Base-by-base conservation (phyloP, 2,113 vertebrate species). In the Diadophis punctatus region DNA sequence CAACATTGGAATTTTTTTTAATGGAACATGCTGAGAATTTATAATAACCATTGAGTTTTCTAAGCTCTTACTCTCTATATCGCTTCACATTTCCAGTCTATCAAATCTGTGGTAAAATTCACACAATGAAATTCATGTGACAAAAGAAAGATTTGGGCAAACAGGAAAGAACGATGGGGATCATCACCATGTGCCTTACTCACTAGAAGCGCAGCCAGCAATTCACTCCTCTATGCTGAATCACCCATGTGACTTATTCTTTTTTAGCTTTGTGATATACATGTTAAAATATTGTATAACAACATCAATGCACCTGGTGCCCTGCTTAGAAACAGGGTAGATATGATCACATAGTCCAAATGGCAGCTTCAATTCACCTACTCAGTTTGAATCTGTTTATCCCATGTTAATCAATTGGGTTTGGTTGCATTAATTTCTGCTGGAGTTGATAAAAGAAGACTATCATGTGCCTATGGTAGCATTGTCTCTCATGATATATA, bases 11-110 rank as follows among this genome's bases (percentile, higher is more conserved):
- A 91, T 9, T 89, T 93, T 92, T 48, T 23, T 0, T 12, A 80
- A 58, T 87, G 43, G n/a, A 52, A 63, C 22, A 51, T 14, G 9
- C 11, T 56, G 87, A 80, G 39, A 92, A 87, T 63, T 52, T 23
- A 6, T 84, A 52, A 23, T 1, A 92, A 53, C 34, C 4, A 92
- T 80, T 87, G 22, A 23, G 0, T 92, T 92, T 93, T 74, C 22
- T 80, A 86, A 84, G 30, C 92, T 87, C n/a, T 92, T 95, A 95
- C 34, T 90, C 91, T 90, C 14, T 46, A 0, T 46, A 34, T 4
- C 68, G 30, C 58, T 94, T 91, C 39, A 16, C 20, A 90, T 92
- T 88, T 94, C 93, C 48, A 93, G 49, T n/a, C 60, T 18, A 87
- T 86, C 30, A 34, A 1, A 22, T 84, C 55, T 94, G n/a, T 34